Base-by-base conservation (phyloP, 2,888 invertebrate species). In the Limnephilus marmoratus region DNA sequence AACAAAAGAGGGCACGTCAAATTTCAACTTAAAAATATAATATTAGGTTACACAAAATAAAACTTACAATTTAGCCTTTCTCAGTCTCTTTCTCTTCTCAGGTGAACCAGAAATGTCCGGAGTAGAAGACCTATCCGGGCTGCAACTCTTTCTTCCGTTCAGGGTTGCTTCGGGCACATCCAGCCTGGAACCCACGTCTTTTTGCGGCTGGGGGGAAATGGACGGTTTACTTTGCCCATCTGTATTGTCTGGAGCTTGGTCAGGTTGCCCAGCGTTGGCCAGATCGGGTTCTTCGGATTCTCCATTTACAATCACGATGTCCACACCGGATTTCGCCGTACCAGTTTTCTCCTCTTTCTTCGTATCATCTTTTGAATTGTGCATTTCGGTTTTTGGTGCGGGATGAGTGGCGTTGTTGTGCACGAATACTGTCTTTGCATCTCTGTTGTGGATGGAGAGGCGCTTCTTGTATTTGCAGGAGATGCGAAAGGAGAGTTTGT, bases 391-490 rank as follows among this genome's bases (percentile, higher is more conserved):
- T 34, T 91, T 89, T 3, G 91, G 81, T 15, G 90, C 91, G 13
- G 92, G 68, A 86, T 93, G 93, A 7, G 91, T 45, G 9, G 68
- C 68, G 2, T 68, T 68, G 31, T 91, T 93, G 49, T 93, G 93
- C 4, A 90, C 92, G 85, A 92, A 93, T 13, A 92, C 88, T 0
- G 92, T 89, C 81, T 91, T 94, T 34, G 91, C 91, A 29, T 93
- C 94, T 89, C 93, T 81, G 49, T 91, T 93, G 85, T 93, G 93
- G 12, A 91, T 91, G 11, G 96, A 95, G 2, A 96, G 96, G 2
- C 96, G 95, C 93, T 96, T 96, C 94, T 96, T 96, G 15, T 96
- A 96, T 82, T 96, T 94, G 82, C 96, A 96, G 11, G 96, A 96
- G 93, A 96, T 94, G 93, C 96, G 96, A 85, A 91, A 94, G 13